Evolutionary conservation across 2,797 vertebrate species (phyloP), one percentile per base, ranked within the genome.

Genomic region (Intellagama lesueurii): DNA sequence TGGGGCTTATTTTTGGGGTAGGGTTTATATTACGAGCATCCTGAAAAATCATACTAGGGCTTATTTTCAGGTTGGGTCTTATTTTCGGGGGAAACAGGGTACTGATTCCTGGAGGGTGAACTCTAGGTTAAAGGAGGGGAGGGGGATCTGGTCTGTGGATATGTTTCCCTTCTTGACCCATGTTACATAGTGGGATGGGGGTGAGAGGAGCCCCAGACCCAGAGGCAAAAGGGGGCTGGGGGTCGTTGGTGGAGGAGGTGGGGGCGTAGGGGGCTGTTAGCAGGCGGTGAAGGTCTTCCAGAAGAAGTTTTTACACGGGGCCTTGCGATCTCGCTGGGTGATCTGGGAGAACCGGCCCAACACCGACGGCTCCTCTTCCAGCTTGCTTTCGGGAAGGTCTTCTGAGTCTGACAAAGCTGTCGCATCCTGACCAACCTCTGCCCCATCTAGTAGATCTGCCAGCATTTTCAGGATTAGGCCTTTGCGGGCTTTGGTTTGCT

Each of bases 281-380:
- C 98, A 98, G 83, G 98, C 97, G 47, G 98, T 98, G 97, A 98
- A 99, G 17, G 98, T 98, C 97, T 99, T 99, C 98, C 98, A 99
- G 97, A 98, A 99, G 98, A 99, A 98, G 95, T 98, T 98, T 96
- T 98, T 98, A 95, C 98, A 98, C 60, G 98, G 98, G 1, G 98
- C 97, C 96, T 98, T 98, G 94, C 98, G 98, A 91, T 98, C 98
- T 30, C 98, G 96, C 95, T 98, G 98, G 0, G 98, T 97, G 89
- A 98, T 95, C 49, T 96, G 97, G 17, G 97, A 95, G 0, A 92
- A 76, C 22, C 24, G 80, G 4, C 91, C 93, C 83, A 93, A 77
- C 60, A 35, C 77, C 0, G 76, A 90, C 30, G 68, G 82, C 28
- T 98, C 95, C 94, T 98, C 98, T 91, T 98, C 97, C 95, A 98